phyloP scores from a whole-genome alignment of 2,797 vertebrate genomes.

The Eulemur mongoz region DNA sequence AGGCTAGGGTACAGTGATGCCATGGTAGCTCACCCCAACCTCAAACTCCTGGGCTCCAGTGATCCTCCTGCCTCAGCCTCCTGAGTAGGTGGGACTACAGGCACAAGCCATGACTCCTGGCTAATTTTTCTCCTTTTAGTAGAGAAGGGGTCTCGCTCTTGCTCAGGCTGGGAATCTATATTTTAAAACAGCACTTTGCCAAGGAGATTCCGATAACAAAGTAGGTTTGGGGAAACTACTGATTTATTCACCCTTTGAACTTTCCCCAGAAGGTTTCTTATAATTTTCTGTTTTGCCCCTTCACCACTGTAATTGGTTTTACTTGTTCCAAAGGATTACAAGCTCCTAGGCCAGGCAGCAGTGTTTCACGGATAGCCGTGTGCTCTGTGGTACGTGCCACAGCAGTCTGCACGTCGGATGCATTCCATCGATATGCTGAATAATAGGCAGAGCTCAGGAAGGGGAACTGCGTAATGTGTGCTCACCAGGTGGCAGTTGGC shows the following conservation, averaged over 20 bases:
- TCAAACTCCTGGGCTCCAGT: too few relatives aligned
- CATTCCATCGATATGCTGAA: neutral
- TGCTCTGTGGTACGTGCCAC: neutral
- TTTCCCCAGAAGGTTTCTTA: neutral
- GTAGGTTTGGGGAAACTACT: neutral
- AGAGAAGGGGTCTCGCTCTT: too few relatives aligned
- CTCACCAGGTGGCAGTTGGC: neutral
- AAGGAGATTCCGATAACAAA: neutral
- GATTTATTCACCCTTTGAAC: neutral
- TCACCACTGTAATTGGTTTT: neutral
- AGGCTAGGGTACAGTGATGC: too few relatives aligned
- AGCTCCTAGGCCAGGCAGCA: neutral
- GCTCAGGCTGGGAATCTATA: neutral
- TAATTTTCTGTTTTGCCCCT: neutral
- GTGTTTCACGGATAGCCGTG: neutral
- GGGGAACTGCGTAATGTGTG: neutral
- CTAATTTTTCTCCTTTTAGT: too few relatives aligned
- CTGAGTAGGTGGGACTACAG: too few relatives aligned
- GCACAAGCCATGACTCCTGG: too few relatives aligned
- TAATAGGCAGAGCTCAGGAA: neutral
- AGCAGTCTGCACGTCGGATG: neutral
- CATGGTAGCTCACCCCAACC: too few relatives aligned
- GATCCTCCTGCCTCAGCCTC: too few relatives aligned
- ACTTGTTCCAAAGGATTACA: neutral
- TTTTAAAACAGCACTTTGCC: neutral